Evolutionary conservation across 2,797 vertebrate genomes (phyloP).

Genomic region (Siniperca scherzeri): DNA sequence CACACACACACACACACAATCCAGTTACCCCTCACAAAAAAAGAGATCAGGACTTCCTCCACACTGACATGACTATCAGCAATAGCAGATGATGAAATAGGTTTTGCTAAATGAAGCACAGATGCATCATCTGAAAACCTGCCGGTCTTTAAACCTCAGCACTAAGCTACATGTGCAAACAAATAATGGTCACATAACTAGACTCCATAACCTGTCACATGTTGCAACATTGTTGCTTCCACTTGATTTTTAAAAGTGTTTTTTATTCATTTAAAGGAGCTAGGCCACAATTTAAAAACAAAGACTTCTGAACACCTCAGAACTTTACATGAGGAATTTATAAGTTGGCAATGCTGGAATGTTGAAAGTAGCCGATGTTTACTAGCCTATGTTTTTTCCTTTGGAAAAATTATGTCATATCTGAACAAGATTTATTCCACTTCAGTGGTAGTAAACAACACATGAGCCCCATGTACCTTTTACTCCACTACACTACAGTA

Average conservation of each 20-base stretch:
- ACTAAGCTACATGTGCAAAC: neutral
- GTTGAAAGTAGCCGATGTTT: neutral
- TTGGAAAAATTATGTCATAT: too few relatives aligned
- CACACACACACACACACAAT: conserved; percentile 24
- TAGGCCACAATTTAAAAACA: too few relatives aligned
- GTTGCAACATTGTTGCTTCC: neutral
- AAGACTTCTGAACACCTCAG: neutral
- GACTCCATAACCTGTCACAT: too few relatives aligned
- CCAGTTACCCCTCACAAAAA: conserved; percentile 32
- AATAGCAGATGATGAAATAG: conserved; percentile 26
- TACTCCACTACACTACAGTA: too few relatives aligned
- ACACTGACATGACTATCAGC: conserved; percentile 19
- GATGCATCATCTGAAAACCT: conserved; percentile 5
- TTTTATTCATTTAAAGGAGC: neutral
- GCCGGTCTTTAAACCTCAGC: neutral
- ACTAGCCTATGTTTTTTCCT: too few relatives aligned
- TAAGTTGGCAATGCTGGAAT: neutral
- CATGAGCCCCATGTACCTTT: too few relatives aligned
- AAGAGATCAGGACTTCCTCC: conserved; percentile 46
- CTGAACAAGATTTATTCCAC: too few relatives aligned
- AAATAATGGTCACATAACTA: neutral
- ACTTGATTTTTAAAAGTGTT: neutral
- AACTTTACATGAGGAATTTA: neutral
- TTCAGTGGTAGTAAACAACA: too few relatives aligned
- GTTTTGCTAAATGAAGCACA: conserved; percentile 25